Evolutionary conservation across 2,797 vertebrate genomes (phyloP).

Genomic region (Characodon lateralis): DNA sequence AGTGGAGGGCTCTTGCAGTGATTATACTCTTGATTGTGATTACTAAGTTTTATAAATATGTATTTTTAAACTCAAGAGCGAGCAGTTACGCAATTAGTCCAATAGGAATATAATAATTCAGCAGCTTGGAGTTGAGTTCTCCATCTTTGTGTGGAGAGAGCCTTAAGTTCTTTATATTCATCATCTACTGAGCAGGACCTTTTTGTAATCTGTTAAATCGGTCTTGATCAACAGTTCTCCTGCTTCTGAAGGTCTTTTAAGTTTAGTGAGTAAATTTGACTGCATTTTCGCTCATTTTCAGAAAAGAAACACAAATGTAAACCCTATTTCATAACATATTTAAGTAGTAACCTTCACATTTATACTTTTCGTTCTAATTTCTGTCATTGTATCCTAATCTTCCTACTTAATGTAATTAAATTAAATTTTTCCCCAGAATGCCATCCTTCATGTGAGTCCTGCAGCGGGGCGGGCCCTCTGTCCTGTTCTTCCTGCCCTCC

Average conservation of each 20-base stretch:
- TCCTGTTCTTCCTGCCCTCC: slow-evolving; percentile 86
- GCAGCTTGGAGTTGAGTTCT: neutral
- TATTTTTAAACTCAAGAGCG: slow-evolving; percentile 13
- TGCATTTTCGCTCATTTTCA: neutral
- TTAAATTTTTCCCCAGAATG: slow-evolving; percentile 79
- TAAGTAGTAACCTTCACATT: neutral
- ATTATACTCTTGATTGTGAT: slow-evolving; percentile 9
- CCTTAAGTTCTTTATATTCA: neutral
- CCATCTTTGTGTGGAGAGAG: neutral
- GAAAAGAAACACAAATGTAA: too few species aligned
- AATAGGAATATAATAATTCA: neutral
- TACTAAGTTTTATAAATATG: slow-evolving; percentile 20
- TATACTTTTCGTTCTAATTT: neutral
- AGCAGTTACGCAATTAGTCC: neutral
- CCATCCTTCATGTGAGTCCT: slow-evolving; percentile 87
- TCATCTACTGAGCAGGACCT: neutral
- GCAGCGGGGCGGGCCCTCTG: slow-evolving; percentile 77
- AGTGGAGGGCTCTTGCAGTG: neutral
- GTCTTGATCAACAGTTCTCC: neutral
- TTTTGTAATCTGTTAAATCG: neutral
- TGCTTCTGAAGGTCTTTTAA: neutral
- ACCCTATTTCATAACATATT: neutral
- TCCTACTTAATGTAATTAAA: neutral
- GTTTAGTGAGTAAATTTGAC: neutral
- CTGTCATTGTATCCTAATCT: neutral